Percentiles rank a stretch among this genome's conserved stretches.
These are phyloP conservation scores for Calonectris borealis DNA, from an alignment of 2,113 vertebrate genomes.

Conservation along the genomic window DNA sequence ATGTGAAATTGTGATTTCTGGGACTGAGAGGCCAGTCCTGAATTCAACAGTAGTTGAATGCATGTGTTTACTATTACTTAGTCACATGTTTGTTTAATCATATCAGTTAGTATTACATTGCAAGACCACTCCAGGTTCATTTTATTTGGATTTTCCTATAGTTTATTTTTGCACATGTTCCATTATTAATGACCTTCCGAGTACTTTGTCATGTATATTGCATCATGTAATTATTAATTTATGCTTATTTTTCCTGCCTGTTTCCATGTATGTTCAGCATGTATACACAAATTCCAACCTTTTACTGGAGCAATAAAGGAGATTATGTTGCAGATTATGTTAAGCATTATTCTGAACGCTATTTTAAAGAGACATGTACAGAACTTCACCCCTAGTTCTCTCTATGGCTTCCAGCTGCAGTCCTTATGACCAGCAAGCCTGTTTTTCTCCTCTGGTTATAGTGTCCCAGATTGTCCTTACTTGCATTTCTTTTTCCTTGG, in stretches of 20 bases:
- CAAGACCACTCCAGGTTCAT: background rate
- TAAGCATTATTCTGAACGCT: background rate
- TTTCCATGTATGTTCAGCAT: background rate
- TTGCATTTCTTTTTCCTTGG: background rate
- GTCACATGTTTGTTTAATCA: slow-evolving; percentile 30
- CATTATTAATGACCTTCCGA: slow-evolving; percentile 17
- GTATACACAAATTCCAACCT: background rate
- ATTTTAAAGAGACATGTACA: background rate
- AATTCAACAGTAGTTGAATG: background rate
- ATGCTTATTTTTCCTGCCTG: slow-evolving; percentile 12
- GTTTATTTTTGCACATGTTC: slow-evolving; percentile 39
- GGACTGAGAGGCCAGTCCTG: background rate
- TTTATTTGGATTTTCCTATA: background rate
- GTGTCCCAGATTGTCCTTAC: background rate
- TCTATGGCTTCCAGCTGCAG: background rate
- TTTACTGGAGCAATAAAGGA: background rate
- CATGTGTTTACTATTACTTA: slow-evolving; percentile 11
- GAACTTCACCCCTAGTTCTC: background rate
- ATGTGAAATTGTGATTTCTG: background rate
- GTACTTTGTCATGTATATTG: slow-evolving; percentile 24
- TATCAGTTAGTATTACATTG: slow-evolving; percentile 7
- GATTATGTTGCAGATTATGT: background rate
- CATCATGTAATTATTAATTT: slow-evolving; percentile 29
- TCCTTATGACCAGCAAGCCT: background rate
- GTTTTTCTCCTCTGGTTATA: background rate